phyloP scores from a whole-genome alignment of 1,140 invertebrate genomes.

The Trissolcus basalis region DNA sequence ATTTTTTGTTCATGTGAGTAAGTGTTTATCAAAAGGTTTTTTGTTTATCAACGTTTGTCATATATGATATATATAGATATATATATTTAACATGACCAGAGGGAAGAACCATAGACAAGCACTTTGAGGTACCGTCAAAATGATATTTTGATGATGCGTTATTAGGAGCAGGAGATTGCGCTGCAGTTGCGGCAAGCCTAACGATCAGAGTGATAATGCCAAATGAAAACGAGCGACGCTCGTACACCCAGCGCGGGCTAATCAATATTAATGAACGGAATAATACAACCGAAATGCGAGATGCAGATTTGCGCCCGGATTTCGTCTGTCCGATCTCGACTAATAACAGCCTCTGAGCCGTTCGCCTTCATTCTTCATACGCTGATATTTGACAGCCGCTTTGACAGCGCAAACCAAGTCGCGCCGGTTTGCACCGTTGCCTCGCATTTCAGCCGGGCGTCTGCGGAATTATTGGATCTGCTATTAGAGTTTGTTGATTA shows the following conservation, averaged over 20 bases:
- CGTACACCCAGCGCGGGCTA: slow-evolving; percentile 27
- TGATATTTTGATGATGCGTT: no score
- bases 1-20: no score
- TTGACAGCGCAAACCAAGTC: background rate
- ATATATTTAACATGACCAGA: no score
- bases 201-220: slow-evolving; percentile 14
- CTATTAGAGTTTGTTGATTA: background rate
- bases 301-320: slow-evolving; percentile 35
- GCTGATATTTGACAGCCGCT: slow-evolving; percentile 37
- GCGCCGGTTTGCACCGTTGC: no score
- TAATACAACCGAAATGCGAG: slow-evolving; percentile 37
- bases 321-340: slow-evolving; percentile 8
- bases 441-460: no score
- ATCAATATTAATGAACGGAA: slow-evolving; percentile 57
- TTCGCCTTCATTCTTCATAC: slow-evolving; percentile 26
- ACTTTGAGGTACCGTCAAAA: no score
- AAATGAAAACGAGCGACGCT: slow-evolving; percentile 54
- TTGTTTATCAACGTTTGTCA: no score
- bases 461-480: no score
- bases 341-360: slow-evolving; percentile 29
- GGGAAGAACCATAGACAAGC: no score
- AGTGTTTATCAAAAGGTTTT: no score
- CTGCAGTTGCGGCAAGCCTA: slow-evolving; percentile 1
- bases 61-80: no score
- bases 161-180: no score